phyloP scores from a whole-genome alignment of 2,113 vertebrate species.

The Brevimyrus niger region DNA sequence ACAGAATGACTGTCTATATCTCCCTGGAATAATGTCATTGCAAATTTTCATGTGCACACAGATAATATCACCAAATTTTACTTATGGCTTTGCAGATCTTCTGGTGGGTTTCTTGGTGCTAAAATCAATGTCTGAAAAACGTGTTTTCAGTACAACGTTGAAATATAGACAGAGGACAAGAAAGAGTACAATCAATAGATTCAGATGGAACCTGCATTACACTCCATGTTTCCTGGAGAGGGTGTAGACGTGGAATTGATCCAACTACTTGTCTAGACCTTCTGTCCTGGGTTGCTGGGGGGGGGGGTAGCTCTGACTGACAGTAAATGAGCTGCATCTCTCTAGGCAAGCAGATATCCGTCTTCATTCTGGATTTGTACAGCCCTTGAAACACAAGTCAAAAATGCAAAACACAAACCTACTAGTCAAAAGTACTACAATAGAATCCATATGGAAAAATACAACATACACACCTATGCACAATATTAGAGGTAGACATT shows the following conservation, averaged over 20 bases:
- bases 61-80: background rate
- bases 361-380: background rate
- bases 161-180: background rate
- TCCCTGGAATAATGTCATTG: background rate
- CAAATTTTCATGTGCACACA: background rate
- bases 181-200: slow-evolving; percentile 22
- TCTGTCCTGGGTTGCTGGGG: slow-evolving; percentile 16
- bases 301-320: slow-evolving; percentile 30
- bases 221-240: slow-evolving; percentile 24
- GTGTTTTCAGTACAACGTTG: background rate
- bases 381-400: background rate
- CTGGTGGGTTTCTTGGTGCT: background rate
- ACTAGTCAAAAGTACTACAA: background rate
- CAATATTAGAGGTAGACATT: background rate
- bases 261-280: slow-evolving; percentile 21
- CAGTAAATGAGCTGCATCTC: slow-evolving; percentile 47
- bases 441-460: background rate
- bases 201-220: slow-evolving; percentile 2
- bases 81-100: background rate
- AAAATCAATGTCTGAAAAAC: background rate
- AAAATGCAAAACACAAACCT: background rate
- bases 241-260: slow-evolving; percentile 47
- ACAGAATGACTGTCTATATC: background rate
- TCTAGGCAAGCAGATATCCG: slow-evolving; percentile 20
- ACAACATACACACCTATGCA: background rate